These are phyloP conservation scores for Chalcosyrphus nemorum DNA, from an alignment of 2,888 invertebrate species.

Conservation along the genomic window DNA sequence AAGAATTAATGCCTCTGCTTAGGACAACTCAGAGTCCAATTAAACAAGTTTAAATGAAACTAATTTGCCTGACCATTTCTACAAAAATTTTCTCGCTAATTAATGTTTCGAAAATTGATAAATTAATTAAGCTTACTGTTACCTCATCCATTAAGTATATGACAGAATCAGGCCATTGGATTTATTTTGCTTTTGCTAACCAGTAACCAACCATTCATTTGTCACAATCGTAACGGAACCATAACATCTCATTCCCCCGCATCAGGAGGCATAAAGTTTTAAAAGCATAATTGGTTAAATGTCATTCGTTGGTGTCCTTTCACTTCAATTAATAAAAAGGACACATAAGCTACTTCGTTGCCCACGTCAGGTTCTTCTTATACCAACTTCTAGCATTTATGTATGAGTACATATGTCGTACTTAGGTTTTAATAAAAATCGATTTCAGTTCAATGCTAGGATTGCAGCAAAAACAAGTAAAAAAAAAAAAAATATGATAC, in stretches of 20 bases:
- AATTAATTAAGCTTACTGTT: slow-evolving; percentile 2
- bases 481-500: background rate
- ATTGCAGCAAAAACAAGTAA: background rate
- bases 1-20: background rate
- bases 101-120: slow-evolving; percentile 3
- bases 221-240: background rate
- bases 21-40: background rate
- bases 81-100: background rate
- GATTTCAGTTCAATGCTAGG: background rate
- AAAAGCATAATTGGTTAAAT: slow-evolving; percentile 26
- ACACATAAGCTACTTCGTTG: background rate
- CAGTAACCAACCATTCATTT: slow-evolving; percentile 16
- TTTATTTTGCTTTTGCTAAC: too few relatives aligned
- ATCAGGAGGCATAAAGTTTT: background rate
- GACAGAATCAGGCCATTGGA: too few relatives aligned
- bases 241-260: background rate
- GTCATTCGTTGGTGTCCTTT: slow-evolving; percentile 1
- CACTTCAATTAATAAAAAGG: background rate
- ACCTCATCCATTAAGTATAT: background rate
- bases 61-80: background rate
- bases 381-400: background rate
- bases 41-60: slow-evolving; percentile 3
- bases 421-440: slow-evolving; percentile 8
- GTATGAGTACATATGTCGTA: too few relatives aligned
- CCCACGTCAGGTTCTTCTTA: background rate